Evolutionary conservation across 2,797 vertebrate genomes (phyloP).

Genomic region (Tympanoctomys barrerae): DNA sequence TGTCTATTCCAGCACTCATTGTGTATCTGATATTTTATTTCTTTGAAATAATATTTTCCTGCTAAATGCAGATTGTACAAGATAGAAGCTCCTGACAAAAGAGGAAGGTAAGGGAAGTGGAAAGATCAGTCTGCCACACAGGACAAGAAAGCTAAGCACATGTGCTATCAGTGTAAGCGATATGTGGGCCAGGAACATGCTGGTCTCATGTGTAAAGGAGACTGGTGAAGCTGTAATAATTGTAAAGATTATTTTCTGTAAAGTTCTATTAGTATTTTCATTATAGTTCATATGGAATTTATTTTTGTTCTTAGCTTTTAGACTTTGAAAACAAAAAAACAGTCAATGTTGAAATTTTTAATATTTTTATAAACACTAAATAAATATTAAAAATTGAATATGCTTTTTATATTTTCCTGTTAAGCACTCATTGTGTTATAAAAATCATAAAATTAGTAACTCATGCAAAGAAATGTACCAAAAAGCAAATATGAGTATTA

Average conservation of each 20-base stretch:
- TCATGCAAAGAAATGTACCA: not conserved
- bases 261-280: not conserved
- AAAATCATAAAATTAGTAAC: not conserved
- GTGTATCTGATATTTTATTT: not conserved
- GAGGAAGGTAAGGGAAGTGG: not conserved
- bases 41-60: not conserved
- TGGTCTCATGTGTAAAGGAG: not conserved
- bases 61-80: too few species aligned
- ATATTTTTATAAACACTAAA: not conserved
- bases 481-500: not conserved
- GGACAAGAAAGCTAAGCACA: not conserved
- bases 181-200: not conserved
- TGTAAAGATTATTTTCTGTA: not conserved
- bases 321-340: not conserved
- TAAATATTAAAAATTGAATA: not conserved
- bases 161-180: not conserved
- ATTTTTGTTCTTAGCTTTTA: not conserved
- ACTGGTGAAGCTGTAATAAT: not conserved
- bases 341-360: not conserved
- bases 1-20: not conserved
- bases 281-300: not conserved
- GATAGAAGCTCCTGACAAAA: not conserved
- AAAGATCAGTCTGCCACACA: not conserved
- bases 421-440: not conserved
- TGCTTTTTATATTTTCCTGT: not conserved